Evolutionary conservation across 2,888 invertebrate genomes (phyloP), one percentile per base, ranked within the genome.

Genomic region (Scelioninae gen. 2): DNA sequence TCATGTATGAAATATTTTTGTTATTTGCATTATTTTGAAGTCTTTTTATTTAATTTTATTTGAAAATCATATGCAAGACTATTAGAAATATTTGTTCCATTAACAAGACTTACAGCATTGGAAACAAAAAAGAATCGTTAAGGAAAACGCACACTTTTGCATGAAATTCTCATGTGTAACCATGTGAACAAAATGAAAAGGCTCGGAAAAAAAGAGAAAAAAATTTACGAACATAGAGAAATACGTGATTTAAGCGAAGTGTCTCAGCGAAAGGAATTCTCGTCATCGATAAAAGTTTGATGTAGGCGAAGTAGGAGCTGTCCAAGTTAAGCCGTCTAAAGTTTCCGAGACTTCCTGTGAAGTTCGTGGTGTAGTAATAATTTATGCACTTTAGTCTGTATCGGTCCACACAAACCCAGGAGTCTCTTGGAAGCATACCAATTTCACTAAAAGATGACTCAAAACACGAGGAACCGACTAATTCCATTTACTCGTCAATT

Each of bases 331-430:
- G 69, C 64, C 64, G 52, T 61, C 61, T 33, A 69, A 75, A 73
- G 73, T 75, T 75, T 67, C 13, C 31, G 60, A 73, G 72, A 69
- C 67, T 73, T 65, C 53, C 60, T 48, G 63, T 52, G 63, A 72
- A 69, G 73, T 81, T 78, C 78, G 75, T 78, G 77, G 80, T 79
- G 78, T 78, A 78, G 79, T 81, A 80, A 83, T 84, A 83, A 84
- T 84, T 83, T 81, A 84, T 83, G 80, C 81, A 81, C 80, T 81
- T 78, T 78, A 75, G 80, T 75, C 76, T 68, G 75, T 77, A 80
- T 78, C 72, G 76, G 74, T 75, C 73, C 73, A 74, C 68, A 64
- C 69, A 71, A 77, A 76, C 25, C 50, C 37, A 11, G 19, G n/a
- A 48, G 35, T 45, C 22, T 25, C 55, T 64, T 61, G 55, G 35